Percentiles rank a stretch among this genome's conserved stretches.
Conservation (phyloP, 2,797 vertebrate species). For the Malacoraja senta region DNA sequence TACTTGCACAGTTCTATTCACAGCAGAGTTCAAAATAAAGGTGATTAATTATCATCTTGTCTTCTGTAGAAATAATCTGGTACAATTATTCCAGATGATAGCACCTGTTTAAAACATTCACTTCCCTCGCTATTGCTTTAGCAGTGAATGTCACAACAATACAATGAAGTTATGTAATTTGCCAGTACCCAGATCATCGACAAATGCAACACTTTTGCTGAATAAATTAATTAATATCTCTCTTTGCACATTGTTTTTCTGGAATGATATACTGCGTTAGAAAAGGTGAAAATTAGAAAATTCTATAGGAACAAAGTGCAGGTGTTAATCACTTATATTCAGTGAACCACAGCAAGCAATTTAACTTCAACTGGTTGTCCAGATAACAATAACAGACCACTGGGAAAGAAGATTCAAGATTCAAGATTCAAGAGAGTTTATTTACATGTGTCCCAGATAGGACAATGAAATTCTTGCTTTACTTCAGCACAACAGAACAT, state of each 20-base stretch:
- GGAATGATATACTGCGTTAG: neutral
- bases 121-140: neutral
- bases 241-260: neutral
- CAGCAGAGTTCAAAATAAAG: neutral
- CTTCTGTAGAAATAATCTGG: neutral
- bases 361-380: neutral
- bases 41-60: conserved; percentile 17
- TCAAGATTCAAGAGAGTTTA: no score
- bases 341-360: neutral
- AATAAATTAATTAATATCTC: neutral
- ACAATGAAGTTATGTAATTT: neutral
- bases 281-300: neutral
- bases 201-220: neutral
- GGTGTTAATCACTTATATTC: neutral
- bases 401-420: neutral
- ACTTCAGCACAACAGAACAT: no score
- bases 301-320: neutral
- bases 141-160: neutral
- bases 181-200: neutral
- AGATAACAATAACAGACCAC: neutral
- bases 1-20: neutral
- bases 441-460: no score
- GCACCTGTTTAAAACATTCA: conserved; percentile 4
- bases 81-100: neutral
- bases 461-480: no score